These are phyloP conservation scores for Myripristis murdjan DNA, from an alignment of 2,797 vertebrate genomes.

Conservation along the genomic window DNA sequence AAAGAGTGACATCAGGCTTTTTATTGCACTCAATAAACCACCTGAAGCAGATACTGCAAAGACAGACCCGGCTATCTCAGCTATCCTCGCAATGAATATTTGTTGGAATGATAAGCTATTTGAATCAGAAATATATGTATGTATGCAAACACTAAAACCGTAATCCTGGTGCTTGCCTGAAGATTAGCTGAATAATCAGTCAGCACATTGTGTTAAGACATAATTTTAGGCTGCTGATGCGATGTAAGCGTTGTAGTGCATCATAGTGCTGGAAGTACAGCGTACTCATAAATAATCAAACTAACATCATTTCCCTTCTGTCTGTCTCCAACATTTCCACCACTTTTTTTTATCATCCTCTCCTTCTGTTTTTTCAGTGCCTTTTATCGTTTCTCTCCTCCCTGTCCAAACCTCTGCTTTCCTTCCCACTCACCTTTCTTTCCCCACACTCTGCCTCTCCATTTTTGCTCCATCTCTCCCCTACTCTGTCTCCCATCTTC, in stretches of 20 bases:
- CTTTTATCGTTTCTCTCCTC: constrained; percentile 7
- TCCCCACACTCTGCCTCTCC: not conserved
- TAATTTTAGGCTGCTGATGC: constrained; percentile 41
- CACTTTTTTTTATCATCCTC: constrained; percentile 15
- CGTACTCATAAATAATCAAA: constrained; percentile 32
- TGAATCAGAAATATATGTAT: constrained; percentile 26
- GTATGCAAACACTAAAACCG: constrained; percentile 11
- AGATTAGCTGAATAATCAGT: constrained; percentile 62
- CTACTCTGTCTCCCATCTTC: constrained; percentile 1
- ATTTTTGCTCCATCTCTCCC: not conserved
- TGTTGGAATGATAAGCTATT: constrained; percentile 50
- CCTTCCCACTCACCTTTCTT: not conserved
- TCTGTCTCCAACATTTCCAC: not conserved
- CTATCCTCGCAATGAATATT: constrained; percentile 46
- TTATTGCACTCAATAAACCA: constrained; percentile 64
- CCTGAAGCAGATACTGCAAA: constrained; percentile 49
- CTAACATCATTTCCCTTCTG: constrained; percentile 13
- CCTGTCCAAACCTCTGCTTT: not conserved
- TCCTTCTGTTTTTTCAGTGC: constrained; percentile 12
- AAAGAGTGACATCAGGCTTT: constrained; percentile 65
- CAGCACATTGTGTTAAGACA: constrained; percentile 35
- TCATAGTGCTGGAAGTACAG: not conserved
- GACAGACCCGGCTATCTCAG: constrained; percentile 42
- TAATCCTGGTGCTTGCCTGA: constrained; percentile 43
- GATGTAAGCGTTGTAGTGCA: constrained; percentile 23